Percentiles rank a stretch among this genome's conserved stretches.
Conservation (phyloP, 1,140 invertebrate species). For the Streblospio benedicti region DNA sequence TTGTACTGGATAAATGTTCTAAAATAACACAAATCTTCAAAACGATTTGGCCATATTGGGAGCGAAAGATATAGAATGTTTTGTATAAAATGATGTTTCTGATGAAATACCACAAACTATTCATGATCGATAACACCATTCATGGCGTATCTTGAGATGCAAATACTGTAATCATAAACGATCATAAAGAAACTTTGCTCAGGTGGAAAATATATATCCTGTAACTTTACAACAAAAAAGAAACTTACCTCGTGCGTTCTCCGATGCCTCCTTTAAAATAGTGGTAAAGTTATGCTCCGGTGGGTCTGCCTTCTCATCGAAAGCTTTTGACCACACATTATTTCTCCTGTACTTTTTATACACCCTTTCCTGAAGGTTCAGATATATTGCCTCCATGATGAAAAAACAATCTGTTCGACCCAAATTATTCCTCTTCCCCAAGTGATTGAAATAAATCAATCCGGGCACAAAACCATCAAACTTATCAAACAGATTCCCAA, state of each 20-base stretch:
- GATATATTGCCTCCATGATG: slow-evolving; percentile 28
- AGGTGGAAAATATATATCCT: no score
- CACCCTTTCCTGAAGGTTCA: neutral
- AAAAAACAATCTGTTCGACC: slow-evolving; percentile 30
- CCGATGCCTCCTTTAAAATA: slow-evolving; percentile 58
- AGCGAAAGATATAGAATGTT: no score
- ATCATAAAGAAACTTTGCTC: no score
- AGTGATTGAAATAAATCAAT: slow-evolving; percentile 17
- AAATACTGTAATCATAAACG: no score
- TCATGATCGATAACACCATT: no score
- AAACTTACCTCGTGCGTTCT: slow-evolving; percentile 71
- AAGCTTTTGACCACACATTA: slow-evolving; percentile 10
- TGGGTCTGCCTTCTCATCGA: slow-evolving; percentile 5
- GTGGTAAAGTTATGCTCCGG: neutral
- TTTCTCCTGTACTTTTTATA: neutral
- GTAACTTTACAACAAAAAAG: no score
- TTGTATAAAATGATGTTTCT: no score
- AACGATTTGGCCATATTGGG: no score
- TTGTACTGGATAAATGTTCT: no score
- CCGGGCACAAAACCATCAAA: slow-evolving; percentile 23
- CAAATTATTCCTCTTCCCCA: slow-evolving; percentile 5
- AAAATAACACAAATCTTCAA: no score
- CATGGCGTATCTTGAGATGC: no score
- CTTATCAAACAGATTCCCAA: slow-evolving; percentile 9
- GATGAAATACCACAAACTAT: no score